A percentile compares a stretch with the other conserved stretches of the same genome.
Evolutionary conservation across 2,113 vertebrate genomes (phyloP).

Genomic region (Antennarius striatus): DNA sequence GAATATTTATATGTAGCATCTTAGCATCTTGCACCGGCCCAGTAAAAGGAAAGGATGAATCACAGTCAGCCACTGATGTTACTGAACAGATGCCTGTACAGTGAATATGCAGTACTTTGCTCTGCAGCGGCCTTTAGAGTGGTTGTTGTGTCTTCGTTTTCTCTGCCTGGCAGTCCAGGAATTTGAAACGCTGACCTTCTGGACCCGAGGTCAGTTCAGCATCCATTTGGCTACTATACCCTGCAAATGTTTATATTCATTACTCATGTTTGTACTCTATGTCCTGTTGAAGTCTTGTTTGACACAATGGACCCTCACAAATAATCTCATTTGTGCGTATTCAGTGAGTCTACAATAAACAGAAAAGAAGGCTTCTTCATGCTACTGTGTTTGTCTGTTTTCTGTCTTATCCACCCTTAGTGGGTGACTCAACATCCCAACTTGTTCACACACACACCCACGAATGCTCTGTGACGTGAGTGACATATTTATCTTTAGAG

Average conservation of each 20-base stretch:
- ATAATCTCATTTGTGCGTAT: no score
- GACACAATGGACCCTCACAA: not conserved
- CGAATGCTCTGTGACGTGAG: conserved; percentile 40
- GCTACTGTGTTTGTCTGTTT: conserved; percentile 12
- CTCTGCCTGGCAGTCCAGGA: conserved; percentile 35
- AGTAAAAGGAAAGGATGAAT: not conserved
- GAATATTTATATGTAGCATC: not conserved
- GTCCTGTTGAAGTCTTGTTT: conserved; percentile 1
- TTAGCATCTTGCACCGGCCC: conserved; percentile 2
- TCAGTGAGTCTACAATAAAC: no score
- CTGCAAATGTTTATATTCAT: conserved; percentile 47
- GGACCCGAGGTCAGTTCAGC: conserved; percentile 46
- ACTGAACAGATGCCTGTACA: not conserved
- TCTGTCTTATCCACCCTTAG: conserved; percentile 29
- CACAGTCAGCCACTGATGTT: not conserved
- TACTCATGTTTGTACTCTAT: conserved; percentile 4
- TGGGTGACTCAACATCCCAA: conserved; percentile 42
- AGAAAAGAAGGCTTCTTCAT: not conserved
- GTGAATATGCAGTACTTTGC: not conserved
- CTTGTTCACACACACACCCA: conserved; percentile 12
- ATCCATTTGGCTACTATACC: conserved; percentile 55
- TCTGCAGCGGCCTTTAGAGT: not conserved
- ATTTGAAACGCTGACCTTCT: conserved; percentile 57
- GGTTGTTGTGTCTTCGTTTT: conserved; percentile 27
- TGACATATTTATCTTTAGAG: conserved; percentile 70